Conservation (phyloP, 1,140 invertebrate species). For the Brachystomella parvula region DNA sequence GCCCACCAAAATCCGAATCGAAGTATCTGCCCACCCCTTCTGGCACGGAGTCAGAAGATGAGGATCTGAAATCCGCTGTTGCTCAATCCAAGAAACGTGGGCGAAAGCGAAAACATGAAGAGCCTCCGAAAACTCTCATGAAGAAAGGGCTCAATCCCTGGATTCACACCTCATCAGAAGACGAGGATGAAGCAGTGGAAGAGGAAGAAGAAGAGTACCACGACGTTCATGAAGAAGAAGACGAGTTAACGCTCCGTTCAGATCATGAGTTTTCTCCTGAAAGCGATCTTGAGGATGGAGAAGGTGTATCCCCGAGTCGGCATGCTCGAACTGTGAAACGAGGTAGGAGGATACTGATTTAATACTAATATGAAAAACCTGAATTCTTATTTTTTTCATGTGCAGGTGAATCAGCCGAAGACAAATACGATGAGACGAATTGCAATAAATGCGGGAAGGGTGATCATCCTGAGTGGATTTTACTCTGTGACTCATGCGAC, state of each 20-base stretch:
- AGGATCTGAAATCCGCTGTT: constrained; percentile 28
- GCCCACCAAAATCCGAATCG: constrained; percentile 1
- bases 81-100: constrained; percentile 47
- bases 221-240: constrained; percentile 51
- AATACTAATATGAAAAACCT: constrained; percentile 7
- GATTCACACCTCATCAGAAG: constrained; percentile 18
- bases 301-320: constrained; percentile 49
- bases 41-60: constrained; percentile 27
- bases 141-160: constrained; percentile 46
- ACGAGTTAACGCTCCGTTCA: constrained; percentile 58
- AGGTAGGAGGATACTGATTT: constrained; percentile 44
- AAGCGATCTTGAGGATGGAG: constrained; percentile 55
- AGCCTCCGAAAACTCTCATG: constrained; percentile 45
- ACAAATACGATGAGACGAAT: constrained; percentile 50
- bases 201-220: constrained; percentile 50
- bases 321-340: constrained; percentile 58
- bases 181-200: constrained; percentile 50
- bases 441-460: constrained; percentile 79
- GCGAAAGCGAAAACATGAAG: constrained; percentile 51
- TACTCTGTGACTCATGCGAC: constrained; percentile 90
- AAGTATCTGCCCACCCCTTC: constrained; percentile 24
- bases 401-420: constrained; percentile 43
- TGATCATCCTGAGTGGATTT: constrained; percentile 91
- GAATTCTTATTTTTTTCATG: constrained; percentile 13
- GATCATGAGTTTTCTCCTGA: constrained; percentile 87